Evolutionary conservation across 2,888 invertebrate species (phyloP).

Genomic region (Omphaloscelis lunosa): DNA sequence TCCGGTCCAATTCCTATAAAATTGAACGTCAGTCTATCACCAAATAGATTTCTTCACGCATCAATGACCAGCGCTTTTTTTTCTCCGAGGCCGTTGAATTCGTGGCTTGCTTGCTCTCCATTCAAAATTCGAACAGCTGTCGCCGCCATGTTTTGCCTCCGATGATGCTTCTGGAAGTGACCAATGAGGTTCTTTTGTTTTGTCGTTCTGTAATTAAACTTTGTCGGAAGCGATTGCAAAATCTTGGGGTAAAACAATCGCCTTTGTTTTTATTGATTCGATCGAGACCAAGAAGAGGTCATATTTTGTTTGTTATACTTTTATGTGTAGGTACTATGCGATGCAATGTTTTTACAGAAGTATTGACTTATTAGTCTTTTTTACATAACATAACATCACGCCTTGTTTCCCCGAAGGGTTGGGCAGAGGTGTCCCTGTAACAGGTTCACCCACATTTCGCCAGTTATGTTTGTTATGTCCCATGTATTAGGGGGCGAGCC

Average conservation of each 20-base stretch:
- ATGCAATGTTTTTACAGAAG: background rate
- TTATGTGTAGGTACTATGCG: background rate
- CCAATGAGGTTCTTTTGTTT: slow-evolving; percentile 54
- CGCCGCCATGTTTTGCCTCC: slow-evolving; percentile 52
- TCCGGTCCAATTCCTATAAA: slow-evolving; percentile 2
- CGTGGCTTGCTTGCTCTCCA: slow-evolving; percentile 69
- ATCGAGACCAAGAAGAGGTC: slow-evolving; percentile 26
- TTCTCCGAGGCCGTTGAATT: slow-evolving; percentile 66
- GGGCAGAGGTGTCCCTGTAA: no score
- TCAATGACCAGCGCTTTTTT: slow-evolving; percentile 68
- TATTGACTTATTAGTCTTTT: background rate
- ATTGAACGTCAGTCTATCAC: slow-evolving; percentile 25
- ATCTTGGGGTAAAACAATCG: slow-evolving; percentile 49
- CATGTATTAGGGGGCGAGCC: no score
- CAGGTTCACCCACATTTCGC: no score
- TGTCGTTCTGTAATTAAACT: slow-evolving; percentile 45
- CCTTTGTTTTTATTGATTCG: slow-evolving; percentile 59
- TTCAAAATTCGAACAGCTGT: slow-evolving; percentile 77
- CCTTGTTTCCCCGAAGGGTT: no score
- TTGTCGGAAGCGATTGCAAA: slow-evolving; percentile 43
- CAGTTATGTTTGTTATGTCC: no score
- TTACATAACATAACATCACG: no score
- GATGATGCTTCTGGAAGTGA: slow-evolving; percentile 55
- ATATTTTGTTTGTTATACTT: slow-evolving; percentile 1
- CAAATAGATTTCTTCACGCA: slow-evolving; percentile 37